Evolutionary conservation across 2,888 invertebrate genomes (phyloP).

Genomic region (Dilophus febrilis): DNA sequence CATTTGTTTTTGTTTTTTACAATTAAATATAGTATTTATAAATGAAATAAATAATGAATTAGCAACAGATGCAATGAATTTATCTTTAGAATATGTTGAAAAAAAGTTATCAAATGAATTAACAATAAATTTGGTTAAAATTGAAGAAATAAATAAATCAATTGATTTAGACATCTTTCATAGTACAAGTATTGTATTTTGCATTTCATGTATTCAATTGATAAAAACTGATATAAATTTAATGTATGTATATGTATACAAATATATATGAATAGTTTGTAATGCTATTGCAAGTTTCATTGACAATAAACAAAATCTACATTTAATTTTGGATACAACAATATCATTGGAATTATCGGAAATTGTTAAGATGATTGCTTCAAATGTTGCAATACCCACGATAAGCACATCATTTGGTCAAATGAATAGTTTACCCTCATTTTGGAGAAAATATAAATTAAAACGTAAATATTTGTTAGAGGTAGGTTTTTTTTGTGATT

Average conservation of each 20-base stretch:
- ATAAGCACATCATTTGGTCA: constrained; percentile 75
- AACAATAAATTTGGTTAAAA: constrained; percentile 20
- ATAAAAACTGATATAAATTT: too few species aligned
- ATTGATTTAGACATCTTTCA: too few species aligned
- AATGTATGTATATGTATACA: too few species aligned
- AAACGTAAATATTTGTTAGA: constrained; percentile 64
- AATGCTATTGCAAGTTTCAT: too few species aligned
- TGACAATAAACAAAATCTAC: constrained; percentile 35
- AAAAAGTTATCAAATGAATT: constrained; percentile 50
- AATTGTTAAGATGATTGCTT: constrained; percentile 67
- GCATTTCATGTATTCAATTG: too few species aligned
- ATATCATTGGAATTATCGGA: constrained; percentile 66
- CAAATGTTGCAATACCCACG: constrained; percentile 64
- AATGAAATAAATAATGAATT: constrained; percentile 58
- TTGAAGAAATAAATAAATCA: too few species aligned
- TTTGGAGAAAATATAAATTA: constrained; percentile 46
- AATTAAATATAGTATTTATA: constrained; percentile 48
- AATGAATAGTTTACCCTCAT: constrained; percentile 70
- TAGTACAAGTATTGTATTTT: too few species aligned
- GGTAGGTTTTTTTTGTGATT: too few species aligned
- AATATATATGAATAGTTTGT: too few species aligned
- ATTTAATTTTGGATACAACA: constrained; percentile 67
- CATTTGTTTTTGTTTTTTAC: neutral
- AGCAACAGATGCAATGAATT: constrained; percentile 52
- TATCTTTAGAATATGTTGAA: constrained; percentile 50